Evolutionary conservation across 2,888 invertebrate species (phyloP), one percentile per base, ranked within the genome.

Genomic region (Cantharis nigra): DNA sequence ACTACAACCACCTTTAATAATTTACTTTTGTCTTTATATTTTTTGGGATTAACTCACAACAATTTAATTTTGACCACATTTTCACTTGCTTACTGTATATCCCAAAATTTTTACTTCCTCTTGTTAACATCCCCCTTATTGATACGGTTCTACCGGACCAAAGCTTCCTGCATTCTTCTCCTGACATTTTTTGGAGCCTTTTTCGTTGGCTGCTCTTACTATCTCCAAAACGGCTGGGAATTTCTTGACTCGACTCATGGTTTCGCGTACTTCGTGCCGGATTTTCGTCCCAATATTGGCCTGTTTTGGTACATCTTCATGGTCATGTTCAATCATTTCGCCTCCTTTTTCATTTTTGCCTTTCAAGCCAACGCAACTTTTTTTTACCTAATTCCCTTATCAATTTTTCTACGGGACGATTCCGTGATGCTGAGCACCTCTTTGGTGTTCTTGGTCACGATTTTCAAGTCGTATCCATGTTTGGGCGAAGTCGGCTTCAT

Each of bases 251-350:
- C 82, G 49, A 75, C 77, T 1, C 71, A 71, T 20, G 63, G 62
- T 64, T 96, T 95, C 85, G 94, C 95, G 85, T 91, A 98, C 81
- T 93, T 93, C 18, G 97, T 98, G 71, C 96, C 97, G 1, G 98
- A 99, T 87, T 90, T 99, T 80, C 95, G 96, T 83, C 99, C 99
- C 23, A 99, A 99, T 87, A 95, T 98, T 83, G 99, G 99, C 0
- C 90, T 99, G 1, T 99, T 98, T 88, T 99, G 99, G 99, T 99
- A 99, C 87, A 99, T 99, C 89, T 99, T 99, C 89, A 98, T 98
- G 0, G 99, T 99, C 91, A 98, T 99, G 97, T 99, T 99, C 91
- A 98, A 99, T 84, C 99, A 99, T 89, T 99, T 99, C 86, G 93
- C 97, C 71, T 91, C 94, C 78, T 92, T 99, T 84, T 99, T 99